Evolutionary conservation across 1,140 invertebrate genomes (phyloP).

Genomic region (Sesamia nonagrioides): DNA sequence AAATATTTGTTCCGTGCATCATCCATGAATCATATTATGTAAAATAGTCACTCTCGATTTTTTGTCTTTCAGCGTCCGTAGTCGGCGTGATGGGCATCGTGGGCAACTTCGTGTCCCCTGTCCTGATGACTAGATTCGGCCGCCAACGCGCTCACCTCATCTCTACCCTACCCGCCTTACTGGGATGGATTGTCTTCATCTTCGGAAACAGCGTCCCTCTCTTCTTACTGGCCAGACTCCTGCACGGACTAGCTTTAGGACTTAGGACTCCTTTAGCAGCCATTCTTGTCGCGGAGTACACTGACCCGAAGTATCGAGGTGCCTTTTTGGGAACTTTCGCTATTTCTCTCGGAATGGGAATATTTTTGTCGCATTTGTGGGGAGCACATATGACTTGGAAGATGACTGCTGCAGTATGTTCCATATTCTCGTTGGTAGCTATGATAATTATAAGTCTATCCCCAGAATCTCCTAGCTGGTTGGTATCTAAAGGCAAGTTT

Average conservation of each 20-base stretch:
- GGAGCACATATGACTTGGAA: constrained; percentile 82
- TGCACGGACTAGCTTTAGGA: constrained; percentile 79
- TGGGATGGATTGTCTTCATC: constrained; percentile 80
- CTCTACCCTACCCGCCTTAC: constrained; percentile 75
- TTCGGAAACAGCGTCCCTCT: constrained; percentile 73
- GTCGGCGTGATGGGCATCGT: constrained; percentile 81
- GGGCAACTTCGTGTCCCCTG: constrained; percentile 80
- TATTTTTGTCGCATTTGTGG: constrained; percentile 79
- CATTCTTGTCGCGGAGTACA: constrained; percentile 81
- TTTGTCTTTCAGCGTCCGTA: constrained; percentile 73
- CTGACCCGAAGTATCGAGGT: constrained; percentile 80
- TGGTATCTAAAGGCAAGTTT: constrained; percentile 78
- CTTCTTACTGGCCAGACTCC: constrained; percentile 74
- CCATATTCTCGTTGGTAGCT: constrained; percentile 75
- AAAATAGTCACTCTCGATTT: background rate
- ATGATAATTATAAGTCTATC: constrained; percentile 81
- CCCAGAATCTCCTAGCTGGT: constrained; percentile 80
- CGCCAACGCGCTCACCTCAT: constrained; percentile 80
- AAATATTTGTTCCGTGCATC: too few relatives aligned
- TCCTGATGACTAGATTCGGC: constrained; percentile 78
- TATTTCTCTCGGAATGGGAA: constrained; percentile 79
- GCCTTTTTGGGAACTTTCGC: constrained; percentile 81
- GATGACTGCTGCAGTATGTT: constrained; percentile 75
- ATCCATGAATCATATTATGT: too few relatives aligned
- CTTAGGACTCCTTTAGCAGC: constrained; percentile 78